phyloP scores from a whole-genome alignment of 2,888 invertebrate species.

The Hypomecis atomaria region DNA sequence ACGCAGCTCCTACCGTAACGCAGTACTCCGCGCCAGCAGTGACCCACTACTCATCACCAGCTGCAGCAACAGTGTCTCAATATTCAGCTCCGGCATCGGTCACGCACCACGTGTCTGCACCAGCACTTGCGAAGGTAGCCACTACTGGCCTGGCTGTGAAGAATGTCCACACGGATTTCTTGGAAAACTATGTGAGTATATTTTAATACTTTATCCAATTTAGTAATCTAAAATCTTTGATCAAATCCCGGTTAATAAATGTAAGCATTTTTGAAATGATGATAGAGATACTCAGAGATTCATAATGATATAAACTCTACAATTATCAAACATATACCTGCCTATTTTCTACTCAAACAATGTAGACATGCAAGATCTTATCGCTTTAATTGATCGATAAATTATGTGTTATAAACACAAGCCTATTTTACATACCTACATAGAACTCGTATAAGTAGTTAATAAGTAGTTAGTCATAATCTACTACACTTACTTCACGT shows the following conservation, averaged over 20 bases:
- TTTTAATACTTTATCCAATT: neutral
- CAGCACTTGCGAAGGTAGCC: conserved; percentile 45
- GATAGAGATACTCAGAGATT: no score
- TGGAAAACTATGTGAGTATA: conserved; percentile 87
- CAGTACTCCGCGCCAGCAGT: conserved; percentile 29
- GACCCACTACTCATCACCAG: conserved; percentile 37
- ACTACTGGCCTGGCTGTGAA: conserved; percentile 64
- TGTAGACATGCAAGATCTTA: neutral
- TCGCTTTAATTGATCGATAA: neutral
- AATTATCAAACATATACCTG: neutral
- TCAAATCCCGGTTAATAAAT: no score
- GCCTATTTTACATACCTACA: no score
- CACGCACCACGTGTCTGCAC: conserved; percentile 47
- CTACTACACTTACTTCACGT: neutral
- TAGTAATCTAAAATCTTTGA: neutral
- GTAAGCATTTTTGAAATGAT: no score
- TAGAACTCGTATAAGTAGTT: no score
- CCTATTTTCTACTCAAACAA: neutral
- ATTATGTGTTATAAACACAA: neutral
- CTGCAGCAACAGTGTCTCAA: conserved; percentile 36
- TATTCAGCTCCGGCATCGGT: conserved; percentile 41
- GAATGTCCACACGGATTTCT: conserved; percentile 85
- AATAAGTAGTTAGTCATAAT: neutral
- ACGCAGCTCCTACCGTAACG: conserved; percentile 18
- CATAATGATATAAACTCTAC: neutral